phyloP scores from a whole-genome alignment of 2,888 invertebrate genomes.

The Nomada goodeniana region DNA sequence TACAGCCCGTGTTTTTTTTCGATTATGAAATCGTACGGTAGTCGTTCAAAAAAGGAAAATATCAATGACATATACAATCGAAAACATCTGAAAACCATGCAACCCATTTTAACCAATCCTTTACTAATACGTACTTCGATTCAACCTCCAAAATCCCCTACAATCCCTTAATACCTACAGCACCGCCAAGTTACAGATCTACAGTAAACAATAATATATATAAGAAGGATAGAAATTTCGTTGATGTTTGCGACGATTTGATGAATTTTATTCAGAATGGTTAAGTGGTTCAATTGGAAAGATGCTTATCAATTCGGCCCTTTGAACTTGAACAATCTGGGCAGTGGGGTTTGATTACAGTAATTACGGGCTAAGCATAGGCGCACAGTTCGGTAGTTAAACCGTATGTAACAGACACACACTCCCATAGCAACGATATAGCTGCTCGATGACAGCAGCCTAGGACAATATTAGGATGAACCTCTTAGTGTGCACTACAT shows the following conservation, averaged over 20 bases:
- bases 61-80: no score
- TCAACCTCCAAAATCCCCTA: no score
- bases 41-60: no score
- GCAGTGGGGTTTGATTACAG: slow-evolving; percentile 72
- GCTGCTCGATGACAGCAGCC: slow-evolving; percentile 41
- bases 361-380: slow-evolving; percentile 75
- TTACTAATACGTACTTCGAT: no score
- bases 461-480: slow-evolving; percentile 51
- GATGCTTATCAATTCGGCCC: slow-evolving; percentile 53
- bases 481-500: slow-evolving; percentile 43
- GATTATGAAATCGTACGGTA: no score
- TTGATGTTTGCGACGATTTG: neutral
- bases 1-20: no score
- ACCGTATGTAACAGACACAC: slow-evolving; percentile 9
- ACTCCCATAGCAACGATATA: slow-evolving; percentile 13
- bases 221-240: neutral
- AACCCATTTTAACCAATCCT: no score
- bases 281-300: slow-evolving; percentile 51
- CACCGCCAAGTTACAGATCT: no score
- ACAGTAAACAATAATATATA: no score
- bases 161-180: no score
- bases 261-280: slow-evolving; percentile 32
- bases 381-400: slow-evolving; percentile 45
- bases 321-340: slow-evolving; percentile 50
- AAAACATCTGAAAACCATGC: no score